Evolutionary conservation across 30 jellyfish, hydroid and myxozoan species (phyloP).

Genomic region (Chrysaora quinquecirrha): DNA sequence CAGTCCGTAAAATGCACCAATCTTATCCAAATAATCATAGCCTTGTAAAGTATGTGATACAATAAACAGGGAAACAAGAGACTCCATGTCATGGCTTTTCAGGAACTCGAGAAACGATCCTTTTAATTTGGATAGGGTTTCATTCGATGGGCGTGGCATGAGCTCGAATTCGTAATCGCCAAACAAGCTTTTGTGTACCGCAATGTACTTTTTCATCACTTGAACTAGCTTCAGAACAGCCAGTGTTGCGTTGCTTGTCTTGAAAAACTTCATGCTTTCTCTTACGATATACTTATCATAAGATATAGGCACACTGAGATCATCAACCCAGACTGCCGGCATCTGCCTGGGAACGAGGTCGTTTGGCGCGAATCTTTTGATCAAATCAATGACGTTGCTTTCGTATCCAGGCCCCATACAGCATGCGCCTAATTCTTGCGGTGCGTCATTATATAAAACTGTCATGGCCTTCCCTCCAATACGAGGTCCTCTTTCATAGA

Average conservation of each 20-base stretch:
- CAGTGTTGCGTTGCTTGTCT: not conserved
- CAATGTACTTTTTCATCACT: slow-evolving; percentile 22
- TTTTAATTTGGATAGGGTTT: slow-evolving; percentile 7
- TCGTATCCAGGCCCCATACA: slow-evolving; percentile 85
- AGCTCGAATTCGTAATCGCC: slow-evolving; percentile 65
- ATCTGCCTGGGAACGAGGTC: slow-evolving; percentile 46
- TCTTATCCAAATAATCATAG: slow-evolving; percentile 65
- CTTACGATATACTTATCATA: slow-evolving; percentile 42
- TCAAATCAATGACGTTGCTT: slow-evolving; percentile 54
- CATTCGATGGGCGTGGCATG: slow-evolving; percentile 69
- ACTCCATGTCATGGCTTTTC: slow-evolving; percentile 32
- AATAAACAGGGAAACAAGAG: slow-evolving; percentile 56
- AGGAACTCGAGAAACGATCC: slow-evolving; percentile 66
- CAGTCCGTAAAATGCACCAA: slow-evolving; percentile 70
- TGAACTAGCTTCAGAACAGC: slow-evolving; percentile 24
- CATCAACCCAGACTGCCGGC: slow-evolving; percentile 83
- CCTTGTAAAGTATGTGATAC: slow-evolving; percentile 77
- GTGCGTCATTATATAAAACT: slow-evolving; percentile 36
- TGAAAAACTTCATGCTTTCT: slow-evolving; percentile 40
- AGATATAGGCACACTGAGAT: slow-evolving; percentile 26
- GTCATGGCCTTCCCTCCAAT: slow-evolving; percentile 91
- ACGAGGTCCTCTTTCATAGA: slow-evolving; percentile 60
- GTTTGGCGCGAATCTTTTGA: slow-evolving; percentile 59
- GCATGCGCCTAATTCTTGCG: slow-evolving; percentile 88
- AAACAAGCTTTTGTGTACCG: slow-evolving; percentile 41